These are phyloP conservation scores for Rhyacophila brunnea DNA, from an alignment of 1,140 invertebrate species.

Conservation along the genomic window DNA sequence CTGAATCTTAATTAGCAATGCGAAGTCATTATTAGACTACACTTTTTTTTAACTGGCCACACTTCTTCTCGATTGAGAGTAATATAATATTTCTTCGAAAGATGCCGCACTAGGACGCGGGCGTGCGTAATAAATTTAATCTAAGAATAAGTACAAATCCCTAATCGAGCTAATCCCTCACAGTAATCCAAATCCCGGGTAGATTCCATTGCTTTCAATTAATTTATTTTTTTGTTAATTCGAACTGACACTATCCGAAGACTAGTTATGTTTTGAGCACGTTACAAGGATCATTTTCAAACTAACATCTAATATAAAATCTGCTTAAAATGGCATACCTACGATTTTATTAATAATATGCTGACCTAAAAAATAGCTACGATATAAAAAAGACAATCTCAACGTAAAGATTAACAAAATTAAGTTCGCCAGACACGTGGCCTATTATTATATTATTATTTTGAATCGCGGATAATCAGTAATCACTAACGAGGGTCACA, in stretches of 20 bases:
- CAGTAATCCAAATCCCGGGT: conserved; percentile 1
- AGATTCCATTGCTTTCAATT: conserved; percentile 6
- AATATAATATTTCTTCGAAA: too few relatives aligned
- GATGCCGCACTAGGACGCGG: not conserved
- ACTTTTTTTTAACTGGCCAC: too few relatives aligned
- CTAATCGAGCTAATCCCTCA: conserved; percentile 5
- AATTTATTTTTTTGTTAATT: conserved; percentile 10
- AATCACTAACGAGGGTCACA: conserved; percentile 17
- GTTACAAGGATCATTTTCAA: conserved; percentile 26
- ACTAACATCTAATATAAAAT: conserved; percentile 26
- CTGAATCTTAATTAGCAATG: too few relatives aligned
- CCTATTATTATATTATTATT: conserved; percentile 1
- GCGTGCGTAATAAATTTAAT: conserved; percentile 1
- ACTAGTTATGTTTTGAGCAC: conserved; percentile 34
- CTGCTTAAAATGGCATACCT: conserved; percentile 29
- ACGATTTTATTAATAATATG: conserved; percentile 21
- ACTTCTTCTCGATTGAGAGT: too few relatives aligned
- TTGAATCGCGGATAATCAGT: conserved; percentile 2
- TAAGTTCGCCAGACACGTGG: conserved; percentile 6
- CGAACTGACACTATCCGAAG: conserved; percentile 28
- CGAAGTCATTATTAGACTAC: too few relatives aligned
- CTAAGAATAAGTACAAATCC: not conserved
- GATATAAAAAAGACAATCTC: conserved; percentile 27
- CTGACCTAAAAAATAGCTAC: conserved; percentile 21
- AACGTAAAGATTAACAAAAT: conserved; percentile 31